A percentile compares a stretch with the other conserved stretches of the same genome.
Evolutionary conservation across 2,888 invertebrate genomes (phyloP).

Genomic region (Drosophila rubida): DNA sequence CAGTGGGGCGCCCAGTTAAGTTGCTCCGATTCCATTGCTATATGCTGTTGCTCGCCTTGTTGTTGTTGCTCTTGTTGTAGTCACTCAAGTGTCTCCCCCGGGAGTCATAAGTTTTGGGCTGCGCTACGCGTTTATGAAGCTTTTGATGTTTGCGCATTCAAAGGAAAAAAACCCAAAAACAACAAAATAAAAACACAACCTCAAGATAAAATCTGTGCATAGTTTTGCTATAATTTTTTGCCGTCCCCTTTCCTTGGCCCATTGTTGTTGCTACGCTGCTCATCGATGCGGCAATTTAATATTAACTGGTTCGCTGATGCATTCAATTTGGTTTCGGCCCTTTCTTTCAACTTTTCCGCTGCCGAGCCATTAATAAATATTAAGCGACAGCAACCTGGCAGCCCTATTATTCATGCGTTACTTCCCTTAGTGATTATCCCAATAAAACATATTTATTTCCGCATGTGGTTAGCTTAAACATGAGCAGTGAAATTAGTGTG

Average conservation of each 20-base stretch:
- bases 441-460: slow-evolving; percentile 18
- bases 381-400: slow-evolving; percentile 42
- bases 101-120: slow-evolving; percentile 70
- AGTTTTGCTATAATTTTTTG: slow-evolving; percentile 46
- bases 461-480: slow-evolving; percentile 37
- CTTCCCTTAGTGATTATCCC: slow-evolving; percentile 45
- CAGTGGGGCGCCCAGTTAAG: slow-evolving; percentile 45
- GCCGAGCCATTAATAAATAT: slow-evolving; percentile 71
- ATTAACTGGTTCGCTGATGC: slow-evolving; percentile 78
- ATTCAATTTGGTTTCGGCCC: slow-evolving; percentile 63
- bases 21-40: slow-evolving; percentile 33
- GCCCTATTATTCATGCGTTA: slow-evolving; percentile 37
- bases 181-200: slow-evolving; percentile 35
- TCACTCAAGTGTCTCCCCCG: slow-evolving; percentile 78
- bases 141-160: slow-evolving; percentile 67
- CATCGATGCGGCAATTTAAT: slow-evolving; percentile 76
- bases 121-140: slow-evolving; percentile 74
- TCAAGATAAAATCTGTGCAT: slow-evolving; percentile 54
- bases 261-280: slow-evolving; percentile 37
- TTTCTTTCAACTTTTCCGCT: slow-evolving; percentile 18
- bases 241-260: slow-evolving; percentile 15
- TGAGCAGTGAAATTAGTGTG: background rate
- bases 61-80: slow-evolving; percentile 55
- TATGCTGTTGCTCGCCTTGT: slow-evolving; percentile 13
- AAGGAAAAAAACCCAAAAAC: slow-evolving; percentile 9